phyloP scores from a whole-genome alignment of 1,140 invertebrate genomes.

The Dufourea novaeangliae region DNA sequence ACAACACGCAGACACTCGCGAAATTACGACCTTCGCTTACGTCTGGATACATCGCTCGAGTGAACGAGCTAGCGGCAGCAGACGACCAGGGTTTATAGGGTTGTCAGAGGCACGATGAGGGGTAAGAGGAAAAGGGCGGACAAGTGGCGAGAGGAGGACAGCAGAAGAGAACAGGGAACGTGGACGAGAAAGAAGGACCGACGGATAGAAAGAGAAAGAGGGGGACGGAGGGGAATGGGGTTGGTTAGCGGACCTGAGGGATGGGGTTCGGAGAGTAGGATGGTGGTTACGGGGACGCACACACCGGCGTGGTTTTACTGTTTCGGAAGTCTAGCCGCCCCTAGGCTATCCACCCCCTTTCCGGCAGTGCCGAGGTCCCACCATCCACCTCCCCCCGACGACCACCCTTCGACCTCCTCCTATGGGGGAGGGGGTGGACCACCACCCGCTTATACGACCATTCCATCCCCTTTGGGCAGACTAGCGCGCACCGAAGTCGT shows the following conservation, averaged over 20 bases:
- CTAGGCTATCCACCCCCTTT: slow-evolving; percentile 70
- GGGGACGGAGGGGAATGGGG: slow-evolving; percentile 47
- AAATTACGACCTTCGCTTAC: slow-evolving; percentile 76
- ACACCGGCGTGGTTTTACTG: slow-evolving; percentile 75
- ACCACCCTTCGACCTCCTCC: slow-evolving; percentile 60
- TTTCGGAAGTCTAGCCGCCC: slow-evolving; percentile 77
- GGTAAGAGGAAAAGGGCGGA: slow-evolving; percentile 35
- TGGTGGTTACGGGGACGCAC: slow-evolving; percentile 68
- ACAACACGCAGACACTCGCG: slow-evolving; percentile 70
- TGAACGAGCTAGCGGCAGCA: slow-evolving; percentile 68
- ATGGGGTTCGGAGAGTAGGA: slow-evolving; percentile 56
- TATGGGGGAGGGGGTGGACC: slow-evolving; percentile 53
- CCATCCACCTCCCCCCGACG: slow-evolving; percentile 62
- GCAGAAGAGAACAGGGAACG: slow-evolving; percentile 28
- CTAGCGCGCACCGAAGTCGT: slow-evolving; percentile 74
- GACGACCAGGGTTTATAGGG: slow-evolving; percentile 73
- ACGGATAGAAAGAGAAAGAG: slow-evolving; percentile 43
- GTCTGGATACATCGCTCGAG: slow-evolving; percentile 73
- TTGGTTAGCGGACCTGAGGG: slow-evolving; percentile 52
- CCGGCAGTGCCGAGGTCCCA: slow-evolving; percentile 57
- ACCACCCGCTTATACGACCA: slow-evolving; percentile 73
- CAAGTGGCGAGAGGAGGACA: slow-evolving; percentile 40
- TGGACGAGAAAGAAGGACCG: slow-evolving; percentile 53
- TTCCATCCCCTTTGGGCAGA: slow-evolving; percentile 73
- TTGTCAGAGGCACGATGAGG: slow-evolving; percentile 59